Evolutionary conservation across 2,888 invertebrate species (phyloP).

Genomic region (Hesperia comma): DNA sequence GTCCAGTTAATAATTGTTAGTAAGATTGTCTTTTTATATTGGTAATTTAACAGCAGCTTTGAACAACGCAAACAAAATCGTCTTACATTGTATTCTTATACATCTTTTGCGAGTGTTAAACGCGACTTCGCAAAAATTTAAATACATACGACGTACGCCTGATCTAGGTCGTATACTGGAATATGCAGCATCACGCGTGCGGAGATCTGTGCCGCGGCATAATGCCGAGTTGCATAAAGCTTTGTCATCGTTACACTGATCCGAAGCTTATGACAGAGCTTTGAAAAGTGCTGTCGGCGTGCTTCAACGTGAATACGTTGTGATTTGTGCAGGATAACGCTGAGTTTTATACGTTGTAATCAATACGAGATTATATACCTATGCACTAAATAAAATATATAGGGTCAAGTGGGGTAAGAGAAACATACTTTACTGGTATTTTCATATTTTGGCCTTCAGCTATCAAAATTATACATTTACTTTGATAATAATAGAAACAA

Average conservation of each 20-base stretch:
- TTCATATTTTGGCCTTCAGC: too few species aligned
- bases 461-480: too few species aligned
- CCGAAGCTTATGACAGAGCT: constrained; percentile 11
- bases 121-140: neutral
- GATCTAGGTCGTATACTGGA: constrained; percentile 7
- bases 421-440: too few species aligned
- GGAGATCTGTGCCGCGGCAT: constrained; percentile 30
- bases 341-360: neutral
- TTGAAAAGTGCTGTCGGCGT: constrained; percentile 5
- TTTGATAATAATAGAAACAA: too few species aligned
- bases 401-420: too few species aligned
- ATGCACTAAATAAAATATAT: too few species aligned
- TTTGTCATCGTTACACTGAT: constrained; percentile 27
- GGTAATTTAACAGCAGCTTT: too few species aligned
- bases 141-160: neutral
- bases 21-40: too few species aligned
- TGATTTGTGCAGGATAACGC: neutral
- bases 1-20: too few species aligned
- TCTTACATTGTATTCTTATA: too few species aligned
- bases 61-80: neutral
- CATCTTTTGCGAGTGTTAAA: too few species aligned
- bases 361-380: neutral
- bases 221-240: constrained; percentile 31
- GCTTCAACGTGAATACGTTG: neutral
- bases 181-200: constrained; percentile 21